These are phyloP conservation scores for Micromys minutus DNA, from an alignment of 2,113 vertebrate species.

Conservation along the genomic window DNA sequence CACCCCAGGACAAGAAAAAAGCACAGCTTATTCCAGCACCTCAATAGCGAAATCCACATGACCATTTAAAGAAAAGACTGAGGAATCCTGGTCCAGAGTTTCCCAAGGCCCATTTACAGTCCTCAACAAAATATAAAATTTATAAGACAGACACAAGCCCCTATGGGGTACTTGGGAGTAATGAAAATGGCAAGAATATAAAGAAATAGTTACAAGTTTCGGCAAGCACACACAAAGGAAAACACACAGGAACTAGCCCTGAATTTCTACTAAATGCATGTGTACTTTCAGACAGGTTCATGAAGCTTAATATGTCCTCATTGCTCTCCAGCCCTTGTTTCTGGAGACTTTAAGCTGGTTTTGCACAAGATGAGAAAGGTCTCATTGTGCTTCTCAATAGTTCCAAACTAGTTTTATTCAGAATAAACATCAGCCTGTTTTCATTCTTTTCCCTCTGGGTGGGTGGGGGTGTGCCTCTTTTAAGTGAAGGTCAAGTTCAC, in stretches of 20 bases:
- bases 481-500: neutral
- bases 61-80: too few species aligned
- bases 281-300: neutral
- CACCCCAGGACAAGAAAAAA: too few species aligned
- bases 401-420: neutral
- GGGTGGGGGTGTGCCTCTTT: too few species aligned
- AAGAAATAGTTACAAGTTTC: neutral
- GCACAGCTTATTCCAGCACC: too few species aligned
- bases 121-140: neutral
- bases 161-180: neutral
- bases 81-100: neutral
- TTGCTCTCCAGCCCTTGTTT: neutral
- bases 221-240: neutral
- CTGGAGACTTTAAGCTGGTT: neutral
- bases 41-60: too few species aligned
- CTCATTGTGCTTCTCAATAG: neutral
- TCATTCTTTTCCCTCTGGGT: neutral
- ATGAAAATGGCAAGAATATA: neutral
- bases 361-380: neutral
- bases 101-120: neutral
- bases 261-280: neutral
- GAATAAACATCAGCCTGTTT: neutral
- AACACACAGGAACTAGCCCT: neutral
- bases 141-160: neutral
- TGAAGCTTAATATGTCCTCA: constrained; percentile 18